Evolutionary conservation across 2,113 vertebrate genomes (phyloP).

Genomic region (Onychostruthus taczanowskii): DNA sequence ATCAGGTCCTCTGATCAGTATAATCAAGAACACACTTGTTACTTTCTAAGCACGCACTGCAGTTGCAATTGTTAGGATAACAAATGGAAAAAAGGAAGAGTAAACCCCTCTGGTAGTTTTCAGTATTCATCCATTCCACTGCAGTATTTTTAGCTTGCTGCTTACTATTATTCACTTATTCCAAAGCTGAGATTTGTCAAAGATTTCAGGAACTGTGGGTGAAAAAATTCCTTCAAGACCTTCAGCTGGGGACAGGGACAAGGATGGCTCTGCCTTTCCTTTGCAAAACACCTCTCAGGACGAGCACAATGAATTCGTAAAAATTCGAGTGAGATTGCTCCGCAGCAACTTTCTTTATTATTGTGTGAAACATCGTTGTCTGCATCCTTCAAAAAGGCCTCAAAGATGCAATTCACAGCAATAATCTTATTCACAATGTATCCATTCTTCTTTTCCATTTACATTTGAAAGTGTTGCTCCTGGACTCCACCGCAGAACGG

Average conservation of each 20-base stretch:
- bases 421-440: not conserved
- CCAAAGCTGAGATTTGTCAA: not conserved
- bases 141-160: not conserved
- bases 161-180: not conserved
- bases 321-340: not conserved
- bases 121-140: not conserved
- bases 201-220: not conserved
- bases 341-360: not conserved
- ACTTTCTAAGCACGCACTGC: not conserved
- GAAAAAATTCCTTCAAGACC: slow-evolving; percentile 20
- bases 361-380: not conserved
- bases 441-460: slow-evolving; percentile 31
- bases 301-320: not conserved
- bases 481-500: not conserved
- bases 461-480: slow-evolving; percentile 37
- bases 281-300: slow-evolving; percentile 19
- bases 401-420: not conserved
- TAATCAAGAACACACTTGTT: not conserved
- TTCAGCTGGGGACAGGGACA: not conserved
- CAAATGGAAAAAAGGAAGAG: not conserved
- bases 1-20: not conserved
- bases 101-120: not conserved
- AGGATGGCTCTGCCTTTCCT: not conserved
- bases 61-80: not conserved
- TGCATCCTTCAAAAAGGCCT: not conserved